Conservation (phyloP, 2,888 invertebrate genomes). For the Phortica magna region DNA sequence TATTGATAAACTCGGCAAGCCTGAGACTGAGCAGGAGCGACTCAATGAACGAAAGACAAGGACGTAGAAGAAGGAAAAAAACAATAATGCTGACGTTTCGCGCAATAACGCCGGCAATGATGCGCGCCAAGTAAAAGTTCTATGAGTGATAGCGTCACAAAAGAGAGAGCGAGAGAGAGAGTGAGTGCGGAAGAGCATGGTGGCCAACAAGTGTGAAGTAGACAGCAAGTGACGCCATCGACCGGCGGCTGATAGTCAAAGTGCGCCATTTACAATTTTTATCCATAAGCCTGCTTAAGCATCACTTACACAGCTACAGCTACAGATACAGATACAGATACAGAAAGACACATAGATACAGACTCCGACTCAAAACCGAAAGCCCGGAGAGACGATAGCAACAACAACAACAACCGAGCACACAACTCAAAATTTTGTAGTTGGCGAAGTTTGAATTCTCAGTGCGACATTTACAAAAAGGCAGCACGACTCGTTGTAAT, state of each 20-base stretch:
- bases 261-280: slow-evolving; percentile 70
- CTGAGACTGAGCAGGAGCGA: neutral
- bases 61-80: neutral
- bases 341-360: neutral
- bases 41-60: slow-evolving; percentile 5
- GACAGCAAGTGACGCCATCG: slow-evolving; percentile 1
- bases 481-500: slow-evolving; percentile 51
- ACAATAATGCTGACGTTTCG: slow-evolving; percentile 23
- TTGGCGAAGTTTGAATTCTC: neutral
- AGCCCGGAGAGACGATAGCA: neutral
- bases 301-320: slow-evolving; percentile 49
- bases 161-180: neutral
- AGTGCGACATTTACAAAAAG: neutral
- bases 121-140: neutral
- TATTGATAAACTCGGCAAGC: slow-evolving; percentile 62
- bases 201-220: neutral
- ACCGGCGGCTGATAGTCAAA: slow-evolving; percentile 31
- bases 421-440: neutral
- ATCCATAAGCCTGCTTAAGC: slow-evolving; percentile 70
- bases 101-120: slow-evolving; percentile 25
- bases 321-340: neutral
- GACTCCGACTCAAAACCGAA: neutral
- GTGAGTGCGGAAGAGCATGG: no score
- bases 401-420: neutral
- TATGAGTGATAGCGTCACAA: neutral